Evolutionary conservation across 2,113 vertebrate species (phyloP).

Genomic region (Gobio gobio): DNA sequence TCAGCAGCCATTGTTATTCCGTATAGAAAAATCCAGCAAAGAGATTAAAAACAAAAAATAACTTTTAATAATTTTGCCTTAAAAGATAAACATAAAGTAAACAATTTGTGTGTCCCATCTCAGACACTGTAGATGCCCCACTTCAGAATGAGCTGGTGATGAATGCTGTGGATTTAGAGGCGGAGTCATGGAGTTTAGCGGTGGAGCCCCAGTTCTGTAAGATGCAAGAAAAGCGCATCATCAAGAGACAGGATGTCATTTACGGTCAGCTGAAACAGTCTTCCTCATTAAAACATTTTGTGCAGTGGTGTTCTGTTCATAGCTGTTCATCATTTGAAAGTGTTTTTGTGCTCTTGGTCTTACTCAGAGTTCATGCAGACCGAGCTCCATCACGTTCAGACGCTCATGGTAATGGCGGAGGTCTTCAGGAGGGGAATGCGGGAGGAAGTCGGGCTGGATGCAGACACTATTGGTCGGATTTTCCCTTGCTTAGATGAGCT

Average conservation of each 20-base stretch:
- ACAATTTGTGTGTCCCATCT: background rate
- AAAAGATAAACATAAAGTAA: background rate
- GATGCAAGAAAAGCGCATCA: slow-evolving; percentile 84
- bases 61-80: background rate
- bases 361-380: slow-evolving; percentile 94
- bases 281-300: background rate
- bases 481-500: slow-evolving; percentile 95
- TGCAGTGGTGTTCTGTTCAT: background rate
- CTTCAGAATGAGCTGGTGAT: slow-evolving; percentile 79
- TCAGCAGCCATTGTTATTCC: no score
- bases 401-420: slow-evolving; percentile 92
- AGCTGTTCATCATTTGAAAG: background rate
- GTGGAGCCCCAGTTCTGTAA: slow-evolving; percentile 88
- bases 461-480: slow-evolving; percentile 85
- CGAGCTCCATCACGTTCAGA: slow-evolving; percentile 94
- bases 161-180: slow-evolving; percentile 85
- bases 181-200: slow-evolving; percentile 90
- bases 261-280: slow-evolving; percentile 77
- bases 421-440: slow-evolving; percentile 93
- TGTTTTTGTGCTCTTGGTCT: background rate
- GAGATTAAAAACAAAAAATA: no score
- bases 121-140: slow-evolving; percentile 84
- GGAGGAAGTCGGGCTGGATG: slow-evolving; percentile 90
- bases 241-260: slow-evolving; percentile 95
- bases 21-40: no score